Percentiles rank a stretch among this genome's conserved stretches.
phyloP scores from a whole-genome alignment of 2,113 vertebrate genomes.

The Tympanuchus pallidicinctus region DNA sequence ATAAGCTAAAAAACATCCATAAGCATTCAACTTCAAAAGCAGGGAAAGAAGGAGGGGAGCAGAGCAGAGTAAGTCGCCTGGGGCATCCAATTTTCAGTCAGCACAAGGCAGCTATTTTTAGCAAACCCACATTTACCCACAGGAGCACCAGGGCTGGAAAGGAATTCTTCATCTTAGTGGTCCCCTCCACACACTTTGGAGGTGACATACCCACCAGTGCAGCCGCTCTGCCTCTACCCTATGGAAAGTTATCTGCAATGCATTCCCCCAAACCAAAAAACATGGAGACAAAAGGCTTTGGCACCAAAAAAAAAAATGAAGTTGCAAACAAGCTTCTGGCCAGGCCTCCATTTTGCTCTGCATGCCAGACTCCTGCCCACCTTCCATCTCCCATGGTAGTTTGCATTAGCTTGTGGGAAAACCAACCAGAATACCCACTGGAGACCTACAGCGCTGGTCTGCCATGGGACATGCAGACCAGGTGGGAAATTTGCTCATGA shows the following conservation, averaged over 20 bases:
- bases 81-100: slow-evolving; percentile 52
- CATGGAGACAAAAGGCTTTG: background rate
- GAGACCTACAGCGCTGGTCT: slow-evolving; percentile 37
- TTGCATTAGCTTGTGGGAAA: slow-evolving; percentile 67
- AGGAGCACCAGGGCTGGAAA: background rate
- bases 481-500: slow-evolving; percentile 58
- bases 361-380: background rate
- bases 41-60: slow-evolving; percentile 49
- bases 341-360: background rate
- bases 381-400: background rate
- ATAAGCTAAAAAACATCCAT: slow-evolving; percentile 61
- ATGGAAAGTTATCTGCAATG: background rate
- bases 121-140: slow-evolving; percentile 1
- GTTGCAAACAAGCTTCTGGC: background rate
- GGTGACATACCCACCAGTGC: background rate
- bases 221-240: background rate
- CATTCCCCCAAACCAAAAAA: accelerated
- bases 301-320: background rate
- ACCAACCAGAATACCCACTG: slow-evolving; percentile 5
- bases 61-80: slow-evolving; percentile 12
- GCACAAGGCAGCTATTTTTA: slow-evolving; percentile 42
- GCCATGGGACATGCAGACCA: slow-evolving; percentile 14
- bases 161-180: background rate
- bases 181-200: background rate
- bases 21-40: slow-evolving; percentile 57